A percentile compares a stretch with the other conserved stretches of the same genome.
phyloP scores from a whole-genome alignment of 1,140 invertebrate genomes.

The Musca vetustissima region DNA sequence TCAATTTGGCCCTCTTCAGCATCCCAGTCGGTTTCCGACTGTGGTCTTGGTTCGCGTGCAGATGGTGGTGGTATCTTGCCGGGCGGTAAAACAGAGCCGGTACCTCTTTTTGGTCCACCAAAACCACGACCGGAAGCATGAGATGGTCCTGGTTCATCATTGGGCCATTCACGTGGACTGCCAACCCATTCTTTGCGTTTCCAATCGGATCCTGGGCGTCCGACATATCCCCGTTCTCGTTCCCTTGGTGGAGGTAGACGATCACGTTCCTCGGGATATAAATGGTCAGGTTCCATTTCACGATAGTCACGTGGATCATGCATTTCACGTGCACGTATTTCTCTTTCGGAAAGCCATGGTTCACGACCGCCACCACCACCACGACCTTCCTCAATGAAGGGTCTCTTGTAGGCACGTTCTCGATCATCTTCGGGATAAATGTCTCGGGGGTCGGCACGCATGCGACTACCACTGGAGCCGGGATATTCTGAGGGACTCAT shows the following conservation, averaged over 20 bases:
- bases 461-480: not conserved
- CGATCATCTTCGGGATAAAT: constrained; percentile 49
- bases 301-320: constrained; percentile 44
- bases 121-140: constrained; percentile 32
- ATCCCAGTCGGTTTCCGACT: constrained; percentile 51
- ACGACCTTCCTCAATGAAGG: constrained; percentile 44
- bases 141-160: constrained; percentile 38
- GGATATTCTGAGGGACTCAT: constrained; percentile 41
- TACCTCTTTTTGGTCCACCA: constrained; percentile 42
- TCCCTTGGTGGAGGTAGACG: constrained; percentile 33
- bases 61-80: constrained; percentile 12
- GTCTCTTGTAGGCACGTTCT: constrained; percentile 40
- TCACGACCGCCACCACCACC: constrained; percentile 41
- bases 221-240: constrained; percentile 26
- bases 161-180: constrained; percentile 35
- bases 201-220: constrained; percentile 1
- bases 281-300: constrained; percentile 37
- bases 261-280: constrained; percentile 45
- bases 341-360: constrained; percentile 43
- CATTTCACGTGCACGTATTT: constrained; percentile 37
- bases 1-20: constrained; percentile 44
- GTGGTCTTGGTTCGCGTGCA: constrained; percentile 39
- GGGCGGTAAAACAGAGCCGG: not conserved
- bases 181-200: constrained; percentile 11
- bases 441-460: constrained; percentile 39